A percentile compares a stretch with the other conserved stretches of the same genome.
Conservation (phyloP, 2,113 vertebrate species). For the Azemiops feae region DNA sequence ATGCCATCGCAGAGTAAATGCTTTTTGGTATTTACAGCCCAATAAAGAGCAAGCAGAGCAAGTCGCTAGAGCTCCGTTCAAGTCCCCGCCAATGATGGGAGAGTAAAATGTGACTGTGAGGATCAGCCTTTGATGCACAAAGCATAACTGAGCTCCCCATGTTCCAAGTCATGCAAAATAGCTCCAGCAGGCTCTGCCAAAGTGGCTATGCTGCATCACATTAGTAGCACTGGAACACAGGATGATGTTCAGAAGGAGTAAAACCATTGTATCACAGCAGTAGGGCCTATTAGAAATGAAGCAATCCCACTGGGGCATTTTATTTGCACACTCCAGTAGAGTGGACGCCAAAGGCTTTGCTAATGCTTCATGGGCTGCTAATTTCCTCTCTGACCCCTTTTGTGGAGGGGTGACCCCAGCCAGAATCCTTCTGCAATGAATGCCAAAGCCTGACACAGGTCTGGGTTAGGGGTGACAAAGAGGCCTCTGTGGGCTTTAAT, state of each 20-base stretch:
- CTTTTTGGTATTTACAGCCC: neutral
- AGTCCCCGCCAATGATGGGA: neutral
- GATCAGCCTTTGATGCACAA: neutral
- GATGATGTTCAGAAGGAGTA: neutral
- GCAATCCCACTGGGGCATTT: slow-evolving; percentile 65
- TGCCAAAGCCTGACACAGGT: slow-evolving; percentile 82
- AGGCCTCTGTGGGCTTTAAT: slow-evolving; percentile 72
- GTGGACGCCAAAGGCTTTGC: slow-evolving; percentile 78
- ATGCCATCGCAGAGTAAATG: neutral
- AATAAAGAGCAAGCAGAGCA: neutral
- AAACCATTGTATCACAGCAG: slow-evolving; percentile 54
- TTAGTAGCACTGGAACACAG: neutral
- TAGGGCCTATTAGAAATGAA: slow-evolving; percentile 65
- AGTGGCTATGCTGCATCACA: neutral
- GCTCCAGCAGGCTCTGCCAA: neutral
- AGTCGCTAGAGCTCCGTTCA: neutral
- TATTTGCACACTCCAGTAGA: slow-evolving; percentile 80
- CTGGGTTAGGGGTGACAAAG: slow-evolving; percentile 71
- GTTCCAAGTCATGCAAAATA: neutral
- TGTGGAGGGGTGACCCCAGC: slow-evolving; percentile 77
- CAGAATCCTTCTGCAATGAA: slow-evolving; percentile 75
- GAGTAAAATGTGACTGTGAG: neutral
- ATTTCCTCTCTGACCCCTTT: slow-evolving; percentile 80
- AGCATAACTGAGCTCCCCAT: neutral
- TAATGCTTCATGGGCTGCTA: slow-evolving; percentile 89